A percentile compares a stretch with the other conserved stretches of the same genome.
phyloP scores from a whole-genome alignment of 2,113 vertebrate species.

The Hiodon tergisus region DNA sequence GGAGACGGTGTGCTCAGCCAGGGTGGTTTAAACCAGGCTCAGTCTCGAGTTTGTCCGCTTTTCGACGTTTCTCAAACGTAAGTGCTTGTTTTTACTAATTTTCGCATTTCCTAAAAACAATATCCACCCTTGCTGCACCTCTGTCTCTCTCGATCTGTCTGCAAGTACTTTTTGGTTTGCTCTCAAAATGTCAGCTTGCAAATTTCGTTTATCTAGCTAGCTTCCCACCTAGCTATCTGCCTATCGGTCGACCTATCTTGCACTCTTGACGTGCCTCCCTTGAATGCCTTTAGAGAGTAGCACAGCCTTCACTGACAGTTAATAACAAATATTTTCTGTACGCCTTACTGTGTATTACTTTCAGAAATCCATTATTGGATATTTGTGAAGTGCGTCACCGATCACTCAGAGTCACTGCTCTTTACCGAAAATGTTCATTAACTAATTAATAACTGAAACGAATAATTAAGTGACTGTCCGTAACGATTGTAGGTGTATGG shows the following conservation, averaged over 20 bases:
- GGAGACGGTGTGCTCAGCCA: constrained; percentile 32
- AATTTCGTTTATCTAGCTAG: neutral
- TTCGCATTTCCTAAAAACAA: neutral
- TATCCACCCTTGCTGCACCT: neutral
- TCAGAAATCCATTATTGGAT: neutral
- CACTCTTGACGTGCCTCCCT: neutral
- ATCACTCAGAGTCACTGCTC: neutral
- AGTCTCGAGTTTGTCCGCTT: constrained; percentile 24
- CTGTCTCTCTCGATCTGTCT: constrained; percentile 4
- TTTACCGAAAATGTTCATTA: constrained; percentile 9
- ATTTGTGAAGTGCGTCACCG: constrained; percentile 25
- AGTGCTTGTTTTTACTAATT: constrained; percentile 7
- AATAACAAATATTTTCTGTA: neutral
- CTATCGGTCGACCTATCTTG: neutral
- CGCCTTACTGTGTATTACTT: neutral
- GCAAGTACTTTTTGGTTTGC: constrained; percentile 5
- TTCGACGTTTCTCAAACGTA: constrained; percentile 25
- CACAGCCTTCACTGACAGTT: neutral
- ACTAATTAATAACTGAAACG: neutral
- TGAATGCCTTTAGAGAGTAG: neutral
- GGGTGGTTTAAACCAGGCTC: constrained; percentile 39
- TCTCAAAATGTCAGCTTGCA: constrained; percentile 15
- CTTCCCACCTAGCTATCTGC: neutral
- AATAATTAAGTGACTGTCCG: too few species aligned
- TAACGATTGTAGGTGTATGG: too few species aligned